phyloP scores from a whole-genome alignment of 2,113 vertebrate species.

The Pholis gunnellus region DNA sequence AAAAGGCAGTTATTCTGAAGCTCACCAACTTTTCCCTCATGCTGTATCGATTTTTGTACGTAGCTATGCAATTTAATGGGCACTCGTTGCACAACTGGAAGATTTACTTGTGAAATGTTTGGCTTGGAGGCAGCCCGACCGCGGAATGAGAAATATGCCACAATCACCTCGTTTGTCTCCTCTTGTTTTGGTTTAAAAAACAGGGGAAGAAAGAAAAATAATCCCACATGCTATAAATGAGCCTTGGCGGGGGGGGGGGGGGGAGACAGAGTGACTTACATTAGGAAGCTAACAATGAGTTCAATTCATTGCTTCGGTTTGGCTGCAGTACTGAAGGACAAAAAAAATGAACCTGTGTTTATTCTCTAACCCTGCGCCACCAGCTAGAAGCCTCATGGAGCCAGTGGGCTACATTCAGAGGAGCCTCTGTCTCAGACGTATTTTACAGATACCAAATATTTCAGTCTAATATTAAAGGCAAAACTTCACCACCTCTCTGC shows the following conservation, averaged over 20 bases:
- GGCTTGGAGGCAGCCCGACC: conserved; percentile 51
- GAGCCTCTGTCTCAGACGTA: conserved; percentile 20
- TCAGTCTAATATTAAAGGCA: not conserved
- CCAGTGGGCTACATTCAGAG: conserved; percentile 32
- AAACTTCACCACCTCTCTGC: not conserved
- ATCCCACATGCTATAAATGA: conserved; percentile 68
- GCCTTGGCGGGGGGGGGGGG: conserved; percentile 18
- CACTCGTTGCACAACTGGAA: conserved; percentile 50
- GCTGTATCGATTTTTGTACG: conserved; percentile 53
- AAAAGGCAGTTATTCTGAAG: conserved; percentile 44
- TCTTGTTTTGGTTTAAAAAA: conserved; percentile 51
- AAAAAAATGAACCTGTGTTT: conserved; percentile 56
- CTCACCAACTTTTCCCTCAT: conserved; percentile 32
- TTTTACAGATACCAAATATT: conserved; percentile 13
- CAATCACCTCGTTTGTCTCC: conserved; percentile 65
- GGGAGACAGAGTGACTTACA: conserved; percentile 48
- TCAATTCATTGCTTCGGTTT: conserved; percentile 69
- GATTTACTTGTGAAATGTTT: conserved; percentile 68
- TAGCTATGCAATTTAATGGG: conserved; percentile 44
- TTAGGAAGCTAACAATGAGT: conserved; percentile 67
- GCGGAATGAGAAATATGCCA: conserved; percentile 52
- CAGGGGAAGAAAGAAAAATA: conserved; percentile 59
- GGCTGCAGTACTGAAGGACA: conserved; percentile 54
- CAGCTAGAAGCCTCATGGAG: conserved; percentile 35
- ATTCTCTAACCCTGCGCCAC: not conserved